Evolutionary conservation across 2,113 vertebrate species (phyloP), one percentile per base, ranked within the genome.

Genomic region (Speoplatyrhinus poulsoni): DNA sequence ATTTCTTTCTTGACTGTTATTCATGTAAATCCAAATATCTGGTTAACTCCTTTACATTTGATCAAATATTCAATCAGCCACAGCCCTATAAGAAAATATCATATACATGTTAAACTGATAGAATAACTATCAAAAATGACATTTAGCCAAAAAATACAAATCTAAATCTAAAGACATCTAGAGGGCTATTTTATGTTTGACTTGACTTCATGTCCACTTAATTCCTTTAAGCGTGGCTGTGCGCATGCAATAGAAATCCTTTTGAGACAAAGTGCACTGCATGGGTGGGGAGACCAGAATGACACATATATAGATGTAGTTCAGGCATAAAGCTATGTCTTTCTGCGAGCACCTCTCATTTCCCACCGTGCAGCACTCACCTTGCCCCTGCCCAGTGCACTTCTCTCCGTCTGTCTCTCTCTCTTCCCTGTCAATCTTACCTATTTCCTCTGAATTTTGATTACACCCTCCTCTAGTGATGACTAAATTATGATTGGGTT

Each of bases 401-500:
- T 73, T 62, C 54, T 72, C 36, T 49, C 53, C 69, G 17, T 65
- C 64, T 62, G 13, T 60, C 69, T 54, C 49, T 62, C 41, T 48
- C 55, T 79, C 68, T 77, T 67, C 73, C 81, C 74, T 70, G 69
- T 70, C 75, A 67, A 48, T 73, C 64, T 72, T 59, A 32, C 77
- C 74, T 70, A 71, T 91, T 93, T 93, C 90, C 91, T 89, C 88
- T 92, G 91, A 84, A 88, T 84, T 88, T 90, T 93, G 92, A 93
- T 92, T 91, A 84, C 76, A 79, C 75, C 77, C 85, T 91, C 86
- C 93, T 91, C 85, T 85, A 72, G 85, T 95, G 94, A 95, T 95
- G 93, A 94, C 93, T 94, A 95, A 96, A 96, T 96, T 94, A 95
- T 93, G 93, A 94, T 95, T 93, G 92, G 89, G 89, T 92, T 94